Evolutionary conservation across 2,113 vertebrate species (phyloP), one percentile per base, ranked within the genome.

Genomic region (Sterna hirundo): DNA sequence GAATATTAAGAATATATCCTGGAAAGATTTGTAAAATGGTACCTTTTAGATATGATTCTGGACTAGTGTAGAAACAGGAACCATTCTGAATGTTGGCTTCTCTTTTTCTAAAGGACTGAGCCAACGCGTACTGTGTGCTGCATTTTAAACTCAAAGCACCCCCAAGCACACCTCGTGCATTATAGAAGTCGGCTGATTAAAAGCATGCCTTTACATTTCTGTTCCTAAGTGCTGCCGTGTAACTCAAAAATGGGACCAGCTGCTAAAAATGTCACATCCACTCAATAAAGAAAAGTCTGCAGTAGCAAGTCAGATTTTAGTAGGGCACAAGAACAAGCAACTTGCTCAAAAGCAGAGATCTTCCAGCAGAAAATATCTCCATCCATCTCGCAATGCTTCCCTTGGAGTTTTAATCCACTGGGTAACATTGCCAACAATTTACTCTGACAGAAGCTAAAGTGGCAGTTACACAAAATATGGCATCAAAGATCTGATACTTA

Each of bases 371-470:
- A 65, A 92, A 61, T n/a, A 80, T 32, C 61, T 70, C 68, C 74
- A 91, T 94, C 71, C 80, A 71, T 60, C 82, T 96, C 51, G 52
- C 5, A 49, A 6, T 5, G 64, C 15, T 76, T 71, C 61, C 20
- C 8, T 40, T 57, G 74, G 83, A 70, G 34, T 66, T 44, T 54
- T 94, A 96, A 84, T 25, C 64, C 20, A 70, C 58, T 19, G 27
- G 61, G 40, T 32, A 27, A 82, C 58, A 57, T 23, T 95, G 80
- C 60, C 70, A 92, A 91, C 47, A 95, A 96, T 16, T 85, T 77
- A 62, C 15, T 13, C 40, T 94, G 91, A 94, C 84, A 95, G 87
- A 84, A 95, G 75, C 32, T 96, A 60, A 96, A 90, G 36, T 44
- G 40, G 47, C 61, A 88, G 75, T 84, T 92, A 86, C 38, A 89